A percentile compares a stretch with the other conserved stretches of the same genome.
These are phyloP conservation scores for Penaeus indicus DNA, from an alignment of 1,140 invertebrate species.

Conservation along the genomic window DNA sequence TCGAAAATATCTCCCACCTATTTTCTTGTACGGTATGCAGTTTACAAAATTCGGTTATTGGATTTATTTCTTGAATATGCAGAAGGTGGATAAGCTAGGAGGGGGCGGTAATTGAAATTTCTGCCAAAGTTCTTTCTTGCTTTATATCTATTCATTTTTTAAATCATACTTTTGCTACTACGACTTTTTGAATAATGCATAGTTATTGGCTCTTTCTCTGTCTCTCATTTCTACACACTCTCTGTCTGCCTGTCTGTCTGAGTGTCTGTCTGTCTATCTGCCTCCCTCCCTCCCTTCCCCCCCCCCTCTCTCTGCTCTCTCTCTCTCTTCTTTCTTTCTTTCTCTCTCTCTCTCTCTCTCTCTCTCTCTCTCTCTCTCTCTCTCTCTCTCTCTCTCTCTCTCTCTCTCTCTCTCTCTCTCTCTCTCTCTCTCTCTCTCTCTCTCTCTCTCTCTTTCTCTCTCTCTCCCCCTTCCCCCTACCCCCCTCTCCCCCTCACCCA, in stretches of 20 bases:
- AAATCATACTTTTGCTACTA: too few species aligned
- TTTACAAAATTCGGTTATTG: too few species aligned
- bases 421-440: not conserved
- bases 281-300: conserved; percentile 4
- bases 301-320: not conserved
- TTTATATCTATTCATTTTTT: too few species aligned
- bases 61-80: too few species aligned
- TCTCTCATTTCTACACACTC: not conserved
- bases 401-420: not conserved
- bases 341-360: conserved; percentile 42
- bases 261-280: too few species aligned
- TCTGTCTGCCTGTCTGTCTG: too few species aligned
- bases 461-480: not conserved
- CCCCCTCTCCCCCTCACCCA: not conserved
- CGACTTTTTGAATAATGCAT: too few species aligned
- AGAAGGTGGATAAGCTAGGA: too few species aligned
- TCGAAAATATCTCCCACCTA: too few species aligned
- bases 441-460: not conserved
- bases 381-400: not conserved
- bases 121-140: too few species aligned
- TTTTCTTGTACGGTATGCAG: too few species aligned
- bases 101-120: too few species aligned
- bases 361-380: conserved; percentile 8
- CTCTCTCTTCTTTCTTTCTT: conserved; percentile 25
- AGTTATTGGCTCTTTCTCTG: not conserved